These are phyloP conservation scores for Bombus cullumanus DNA, from an alignment of 1,140 invertebrate species.

Conservation along the genomic window DNA sequence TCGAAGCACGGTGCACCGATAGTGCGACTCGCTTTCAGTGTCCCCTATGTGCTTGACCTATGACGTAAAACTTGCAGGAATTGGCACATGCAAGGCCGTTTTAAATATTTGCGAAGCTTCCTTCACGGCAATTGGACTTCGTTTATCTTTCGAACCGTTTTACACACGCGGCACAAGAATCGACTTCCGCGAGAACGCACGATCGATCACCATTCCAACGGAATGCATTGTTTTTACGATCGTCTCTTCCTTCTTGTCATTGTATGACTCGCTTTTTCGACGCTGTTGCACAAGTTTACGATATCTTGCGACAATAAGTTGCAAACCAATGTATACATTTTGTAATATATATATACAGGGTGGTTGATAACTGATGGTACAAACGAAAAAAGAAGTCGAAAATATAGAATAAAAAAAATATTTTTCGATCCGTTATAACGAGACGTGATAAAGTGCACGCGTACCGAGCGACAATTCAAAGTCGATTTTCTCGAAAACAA, in stretches of 20 bases:
- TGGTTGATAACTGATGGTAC: too few species aligned
- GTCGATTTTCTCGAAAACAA: too few species aligned
- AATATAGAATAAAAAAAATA: too few species aligned
- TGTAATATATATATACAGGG: too few species aligned
- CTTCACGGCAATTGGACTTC: slow-evolving; percentile 18
- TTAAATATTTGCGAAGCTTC: slow-evolving; percentile 42
- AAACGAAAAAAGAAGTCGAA: too few species aligned
- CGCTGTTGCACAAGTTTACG: too few species aligned
- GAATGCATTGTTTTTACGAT: neutral
- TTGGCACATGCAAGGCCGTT: slow-evolving; percentile 49
- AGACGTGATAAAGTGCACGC: too few species aligned
- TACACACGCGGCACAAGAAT: neutral
- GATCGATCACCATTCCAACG: neutral
- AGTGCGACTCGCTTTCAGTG: slow-evolving; percentile 64
- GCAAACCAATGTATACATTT: neutral
- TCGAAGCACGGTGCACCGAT: slow-evolving; percentile 61
- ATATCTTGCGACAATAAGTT: neutral
- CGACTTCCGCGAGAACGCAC: neutral
- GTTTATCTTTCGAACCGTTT: neutral
- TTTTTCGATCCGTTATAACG: too few species aligned
- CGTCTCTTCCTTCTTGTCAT: neutral
- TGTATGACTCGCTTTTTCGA: neutral
- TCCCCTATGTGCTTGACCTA: slow-evolving; percentile 68
- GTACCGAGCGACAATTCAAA: too few species aligned
- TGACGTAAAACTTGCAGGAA: slow-evolving; percentile 58